Evolutionary conservation across 2,888 invertebrate species (phyloP), one percentile per base, ranked within the genome.

Genomic region (Cephus pulcher): DNA sequence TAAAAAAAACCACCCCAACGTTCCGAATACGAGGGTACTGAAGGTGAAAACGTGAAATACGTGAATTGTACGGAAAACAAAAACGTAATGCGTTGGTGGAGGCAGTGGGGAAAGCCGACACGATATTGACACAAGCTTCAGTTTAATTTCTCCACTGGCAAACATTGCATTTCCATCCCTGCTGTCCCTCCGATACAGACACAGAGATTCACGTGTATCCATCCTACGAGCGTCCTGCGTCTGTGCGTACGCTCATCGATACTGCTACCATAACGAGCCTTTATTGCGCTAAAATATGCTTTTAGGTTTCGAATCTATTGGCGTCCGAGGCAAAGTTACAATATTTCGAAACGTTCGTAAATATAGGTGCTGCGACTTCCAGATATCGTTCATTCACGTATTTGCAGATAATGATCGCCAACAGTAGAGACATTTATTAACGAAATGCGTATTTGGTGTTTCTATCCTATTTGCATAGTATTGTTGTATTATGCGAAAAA

Each of bases 91-190:
- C 86, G 84, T 84, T 82, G 81, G 84, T 80, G 85, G 83, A 80
- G 84, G 85, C 84, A 86, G 85, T 84, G 86, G 85, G 83, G 86
- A 87, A 88, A 88, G 89, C 88, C 87, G 88, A 86, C 87, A 83
- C 84, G 88, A 85, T 90, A 89, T 90, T 90, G 90, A 90, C 90
- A 89, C 87, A 89, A 90, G 88, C 89, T 88, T 86, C 88, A 86
- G 89, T 90, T 89, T 90, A 90, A 90, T 90, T 90, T 89, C 89
- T 89, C 89, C 86, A 83, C 86, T 81, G 87, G 87, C 87, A 89
- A 89, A 90, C 88, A 89, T 87, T 87, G 88, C 84, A 87, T 89
- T 88, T 88, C 86, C 88, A 87, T 87, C 85, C 84, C 82, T 79
- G 81, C 79, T 37, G 79, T 71, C 74, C 73, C 77, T 75, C 78